Conservation (phyloP, 2,113 vertebrate genomes). For the Eolophus roseicapilla region DNA sequence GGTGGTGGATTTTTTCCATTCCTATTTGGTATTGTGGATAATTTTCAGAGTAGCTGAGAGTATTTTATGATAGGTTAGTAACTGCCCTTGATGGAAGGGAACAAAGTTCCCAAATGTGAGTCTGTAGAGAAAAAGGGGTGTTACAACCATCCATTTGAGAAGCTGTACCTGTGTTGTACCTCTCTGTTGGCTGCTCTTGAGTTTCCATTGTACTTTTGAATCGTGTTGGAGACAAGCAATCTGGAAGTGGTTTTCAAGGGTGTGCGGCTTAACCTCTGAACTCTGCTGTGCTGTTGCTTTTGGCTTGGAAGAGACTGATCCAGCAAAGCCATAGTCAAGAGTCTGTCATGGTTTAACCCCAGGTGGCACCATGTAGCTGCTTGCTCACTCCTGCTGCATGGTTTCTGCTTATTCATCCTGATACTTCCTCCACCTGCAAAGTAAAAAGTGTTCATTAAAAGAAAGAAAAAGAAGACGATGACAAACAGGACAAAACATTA, state of each 20-base stretch:
- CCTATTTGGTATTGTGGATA: neutral
- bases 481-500: neutral
- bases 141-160: neutral
- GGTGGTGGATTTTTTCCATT: neutral
- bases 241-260: neutral
- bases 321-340: neutral
- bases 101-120: neutral
- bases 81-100: neutral
- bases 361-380: neutral
- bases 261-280: neutral
- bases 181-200: neutral
- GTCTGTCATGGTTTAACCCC: neutral
- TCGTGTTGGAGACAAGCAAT: neutral
- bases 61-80: neutral
- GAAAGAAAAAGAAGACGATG: neutral
- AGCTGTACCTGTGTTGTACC: neutral
- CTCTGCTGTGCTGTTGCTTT: neutral
- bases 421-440: neutral
- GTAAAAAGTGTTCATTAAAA: neutral
- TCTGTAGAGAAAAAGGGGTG: neutral
- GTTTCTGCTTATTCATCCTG: neutral
- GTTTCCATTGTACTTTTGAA: neutral
- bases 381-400: neutral
- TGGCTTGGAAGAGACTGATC: neutral
- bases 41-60: neutral